Base-by-base conservation (phyloP, 2,797 vertebrate genomes). In the Alauda arvensis region DNA sequence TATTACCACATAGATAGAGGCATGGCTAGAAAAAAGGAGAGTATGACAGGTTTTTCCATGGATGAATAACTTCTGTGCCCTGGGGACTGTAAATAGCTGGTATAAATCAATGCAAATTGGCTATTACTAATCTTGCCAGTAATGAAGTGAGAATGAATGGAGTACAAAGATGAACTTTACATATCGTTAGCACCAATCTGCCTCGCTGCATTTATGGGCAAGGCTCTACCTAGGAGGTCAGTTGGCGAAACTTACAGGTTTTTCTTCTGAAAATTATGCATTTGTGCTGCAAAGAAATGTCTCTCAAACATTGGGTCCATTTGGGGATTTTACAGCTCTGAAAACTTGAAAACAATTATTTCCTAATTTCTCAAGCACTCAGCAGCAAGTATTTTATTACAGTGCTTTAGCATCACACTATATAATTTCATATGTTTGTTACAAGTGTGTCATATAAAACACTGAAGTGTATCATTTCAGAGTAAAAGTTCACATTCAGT, bases 61-160 rank as follows among this genome's bases (percentile, higher is more conserved):
- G 76, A 48, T 83, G 14, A 93, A 45, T 67, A 79, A 79, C 53
- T 86, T 72, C 68, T 66, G 80, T 85, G 75, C 90, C 81, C 81
- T 31, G 53, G 39, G 78, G 89, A 88, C 66, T 67, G 61, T 87
- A 91, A 84, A 79, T 66, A 82, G 68, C 49, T 68, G 8, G 39
- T 75, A 56, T 77, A 92, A 88, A 82, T 87, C 78, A 85, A 29
- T 59, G 79, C 67, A 86, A 93, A 93, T 82, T 70, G 1, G 8
- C 65, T 70, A 55, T 70, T 90, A 39, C 53, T 91, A 25, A 75
- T 61, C 78, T 83, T 87, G 78, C 82, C 72, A 68, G 80, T 83
- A 81, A 85, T 75, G 85, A 71, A 71, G 70, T 65, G 83, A 63
- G 60, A 92, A 66, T 55, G 88, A 86, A 65, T 43, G 57, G 78